Evolutionary conservation across 2,888 invertebrate genomes (phyloP).

Genomic region (Ceramica pisi): DNA sequence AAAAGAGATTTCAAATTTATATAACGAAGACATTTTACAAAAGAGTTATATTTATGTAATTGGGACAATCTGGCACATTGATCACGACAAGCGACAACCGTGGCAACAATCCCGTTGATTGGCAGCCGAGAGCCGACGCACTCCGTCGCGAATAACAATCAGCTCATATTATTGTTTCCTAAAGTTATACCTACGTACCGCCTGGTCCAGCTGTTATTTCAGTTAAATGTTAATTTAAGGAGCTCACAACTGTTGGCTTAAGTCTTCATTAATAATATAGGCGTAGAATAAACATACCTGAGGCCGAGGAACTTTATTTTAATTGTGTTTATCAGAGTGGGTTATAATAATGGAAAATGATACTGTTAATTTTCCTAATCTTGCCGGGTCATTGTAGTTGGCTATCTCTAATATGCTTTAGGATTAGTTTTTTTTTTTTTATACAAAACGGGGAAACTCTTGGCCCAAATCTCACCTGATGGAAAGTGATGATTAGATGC

Average conservation of each 20-base stretch:
- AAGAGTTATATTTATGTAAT: background rate
- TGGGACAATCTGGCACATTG: background rate
- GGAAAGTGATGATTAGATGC: too few relatives aligned
- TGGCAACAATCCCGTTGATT: constrained; percentile 41
- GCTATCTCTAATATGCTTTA: constrained; percentile 3
- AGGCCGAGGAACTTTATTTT: background rate
- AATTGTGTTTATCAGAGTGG: background rate
- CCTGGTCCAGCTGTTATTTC: constrained; percentile 27
- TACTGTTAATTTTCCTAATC: background rate
- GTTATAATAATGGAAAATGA: constrained; percentile 2
- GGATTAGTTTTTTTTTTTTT: too few relatives aligned
- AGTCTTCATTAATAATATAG: constrained; percentile 33
- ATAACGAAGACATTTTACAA: background rate
- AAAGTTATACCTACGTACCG: constrained; percentile 34
- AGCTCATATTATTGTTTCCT: constrained; percentile 46
- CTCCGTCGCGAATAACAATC: constrained; percentile 41
- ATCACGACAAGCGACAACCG: background rate
- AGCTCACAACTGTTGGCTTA: constrained; percentile 23
- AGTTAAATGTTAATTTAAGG: constrained; percentile 26
- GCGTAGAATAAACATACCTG: constrained; percentile 40
- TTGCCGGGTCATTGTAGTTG: background rate
- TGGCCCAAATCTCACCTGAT: too few relatives aligned
- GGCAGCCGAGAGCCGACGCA: constrained; percentile 3
- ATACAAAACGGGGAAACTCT: too few relatives aligned
- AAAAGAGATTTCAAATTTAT: too few relatives aligned